phyloP scores from a whole-genome alignment of 64 coral and sea anemone genomes.

The Montipora sp. region DNA sequence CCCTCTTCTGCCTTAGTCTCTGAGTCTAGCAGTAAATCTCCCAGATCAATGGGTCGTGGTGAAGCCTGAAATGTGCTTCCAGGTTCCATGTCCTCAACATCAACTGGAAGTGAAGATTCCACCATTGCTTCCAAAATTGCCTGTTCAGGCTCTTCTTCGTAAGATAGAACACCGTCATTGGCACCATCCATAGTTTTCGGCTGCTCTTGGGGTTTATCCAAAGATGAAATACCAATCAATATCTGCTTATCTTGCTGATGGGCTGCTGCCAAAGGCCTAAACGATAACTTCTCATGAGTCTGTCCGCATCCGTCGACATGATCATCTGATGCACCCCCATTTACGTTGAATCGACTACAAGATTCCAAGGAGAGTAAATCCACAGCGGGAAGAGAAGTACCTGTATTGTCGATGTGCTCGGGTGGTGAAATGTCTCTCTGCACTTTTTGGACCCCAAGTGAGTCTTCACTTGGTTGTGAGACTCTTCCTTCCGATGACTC shows the following conservation, averaged over 20 bases:
- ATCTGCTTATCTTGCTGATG: not conserved
- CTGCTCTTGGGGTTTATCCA: not conserved
- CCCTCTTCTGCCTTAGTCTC: not conserved
- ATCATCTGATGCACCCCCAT: not conserved
- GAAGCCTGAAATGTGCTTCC: not conserved
- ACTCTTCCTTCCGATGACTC: not conserved
- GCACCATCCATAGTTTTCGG: not conserved
- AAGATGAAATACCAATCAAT: not conserved
- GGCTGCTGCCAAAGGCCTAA: not conserved
- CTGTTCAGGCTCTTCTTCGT: not conserved
- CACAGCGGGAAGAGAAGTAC: not conserved
- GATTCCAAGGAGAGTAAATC: not conserved
- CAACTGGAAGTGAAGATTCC: not conserved
- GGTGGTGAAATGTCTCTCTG: not conserved
- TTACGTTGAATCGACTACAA: not conserved
- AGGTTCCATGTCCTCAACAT: not conserved
- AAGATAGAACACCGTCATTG: not conserved
- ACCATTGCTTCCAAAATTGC: not conserved
- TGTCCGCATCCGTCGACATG: not conserved
- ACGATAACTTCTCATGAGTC: not conserved
- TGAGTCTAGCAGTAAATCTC: slow-evolving; percentile 21
- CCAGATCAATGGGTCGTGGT: slow-evolving; percentile 9
- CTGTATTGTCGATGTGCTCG: not conserved
- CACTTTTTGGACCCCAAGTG: not conserved
- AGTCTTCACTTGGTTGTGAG: not conserved